These are phyloP conservation scores for Notoglanidium macrostoma DNA, from an alignment of 2,797 vertebrate genomes.

Conservation along the genomic window DNA sequence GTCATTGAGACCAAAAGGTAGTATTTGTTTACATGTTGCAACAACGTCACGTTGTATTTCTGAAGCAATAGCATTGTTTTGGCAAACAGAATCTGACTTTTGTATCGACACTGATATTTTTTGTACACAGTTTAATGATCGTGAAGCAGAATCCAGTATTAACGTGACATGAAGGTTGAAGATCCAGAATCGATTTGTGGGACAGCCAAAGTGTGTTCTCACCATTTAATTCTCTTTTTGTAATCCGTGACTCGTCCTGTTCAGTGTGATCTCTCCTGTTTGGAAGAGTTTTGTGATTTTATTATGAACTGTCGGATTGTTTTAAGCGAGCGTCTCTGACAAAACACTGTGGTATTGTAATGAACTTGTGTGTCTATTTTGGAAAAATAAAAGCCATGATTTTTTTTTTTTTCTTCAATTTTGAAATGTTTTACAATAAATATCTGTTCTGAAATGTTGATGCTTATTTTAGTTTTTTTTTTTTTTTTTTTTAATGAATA, in stretches of 20 bases:
- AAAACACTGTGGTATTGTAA: constrained; percentile 57
- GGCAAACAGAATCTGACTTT: constrained; percentile 2
- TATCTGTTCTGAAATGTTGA: constrained; percentile 44
- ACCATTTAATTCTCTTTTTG: background rate
- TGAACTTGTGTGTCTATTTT: constrained; percentile 40
- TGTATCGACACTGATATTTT: constrained; percentile 1
- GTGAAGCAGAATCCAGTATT: constrained; percentile 50
- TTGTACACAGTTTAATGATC: constrained; percentile 51
- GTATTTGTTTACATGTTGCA: constrained; percentile 68
- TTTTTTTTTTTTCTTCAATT: constrained; percentile 44
- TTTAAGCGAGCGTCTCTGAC: constrained; percentile 28
- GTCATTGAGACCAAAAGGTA: constrained; percentile 17
- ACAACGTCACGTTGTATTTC: constrained; percentile 54
- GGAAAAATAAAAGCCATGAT: constrained; percentile 39
- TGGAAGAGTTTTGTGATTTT: background rate
- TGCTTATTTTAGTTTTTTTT: constrained; percentile 16
- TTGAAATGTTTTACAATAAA: constrained; percentile 51
- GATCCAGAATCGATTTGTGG: background rate
- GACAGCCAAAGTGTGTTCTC: constrained; percentile 7
- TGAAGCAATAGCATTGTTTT: constrained; percentile 69
- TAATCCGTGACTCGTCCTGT: background rate
- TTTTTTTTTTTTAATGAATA: constrained; percentile 55
- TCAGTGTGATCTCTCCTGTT: constrained; percentile 29
- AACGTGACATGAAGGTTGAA: background rate
- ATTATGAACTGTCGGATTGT: constrained; percentile 49